phyloP scores from a whole-genome alignment of 2,113 vertebrate species.

The Ia io region DNA sequence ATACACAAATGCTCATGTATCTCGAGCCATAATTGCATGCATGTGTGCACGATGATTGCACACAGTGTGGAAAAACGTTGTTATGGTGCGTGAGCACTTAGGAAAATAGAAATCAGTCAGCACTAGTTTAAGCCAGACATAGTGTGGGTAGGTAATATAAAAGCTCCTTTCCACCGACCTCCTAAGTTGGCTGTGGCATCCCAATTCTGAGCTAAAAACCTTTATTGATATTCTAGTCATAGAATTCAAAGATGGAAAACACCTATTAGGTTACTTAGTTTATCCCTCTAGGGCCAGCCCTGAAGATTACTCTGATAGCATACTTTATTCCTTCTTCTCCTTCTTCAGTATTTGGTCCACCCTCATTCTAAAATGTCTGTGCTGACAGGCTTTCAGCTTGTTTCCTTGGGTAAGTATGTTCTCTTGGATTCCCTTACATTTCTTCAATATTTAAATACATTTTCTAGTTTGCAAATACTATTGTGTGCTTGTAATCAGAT shows the following conservation, averaged over 20 bases:
- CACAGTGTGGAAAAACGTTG: constrained; percentile 25
- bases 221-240: constrained; percentile 75
- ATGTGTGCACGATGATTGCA: constrained; percentile 24
- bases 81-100: constrained; percentile 57
- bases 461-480: constrained; percentile 36
- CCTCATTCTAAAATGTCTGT: constrained; percentile 48
- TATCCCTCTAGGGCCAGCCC: constrained; percentile 49
- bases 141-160: constrained; percentile 43
- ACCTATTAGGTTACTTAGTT: constrained; percentile 76
- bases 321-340: constrained; percentile 61
- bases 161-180: constrained; percentile 57
- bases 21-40: constrained; percentile 19
- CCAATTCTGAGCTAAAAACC: constrained; percentile 71
- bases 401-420: constrained; percentile 39
- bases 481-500: constrained; percentile 25
- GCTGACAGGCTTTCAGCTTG: constrained; percentile 16
- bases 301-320: constrained; percentile 65
- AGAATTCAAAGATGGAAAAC: constrained; percentile 74
- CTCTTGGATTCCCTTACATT: constrained; percentile 44
- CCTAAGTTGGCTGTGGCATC: constrained; percentile 64
- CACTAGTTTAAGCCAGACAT: constrained; percentile 49
- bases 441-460: constrained; percentile 35
- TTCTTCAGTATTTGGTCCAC: constrained; percentile 42
- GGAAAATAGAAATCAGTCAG: constrained; percentile 58
- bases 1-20: constrained; percentile 43